Evolutionary conservation across 2,797 vertebrate species (phyloP).

Genomic region (Ammospiza maritima): DNA sequence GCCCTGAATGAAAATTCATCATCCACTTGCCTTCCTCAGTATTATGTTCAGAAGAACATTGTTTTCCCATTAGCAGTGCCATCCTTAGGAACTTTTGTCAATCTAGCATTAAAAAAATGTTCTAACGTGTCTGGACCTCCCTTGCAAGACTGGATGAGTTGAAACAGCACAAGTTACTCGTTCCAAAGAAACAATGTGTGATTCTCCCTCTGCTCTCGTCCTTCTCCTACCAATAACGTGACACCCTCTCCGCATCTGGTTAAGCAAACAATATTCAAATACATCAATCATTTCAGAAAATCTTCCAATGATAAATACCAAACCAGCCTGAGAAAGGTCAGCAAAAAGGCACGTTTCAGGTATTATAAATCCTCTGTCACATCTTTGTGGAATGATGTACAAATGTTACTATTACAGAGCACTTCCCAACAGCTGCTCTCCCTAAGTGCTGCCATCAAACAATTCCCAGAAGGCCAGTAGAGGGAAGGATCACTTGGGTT

Average conservation of each 20-base stretch:
- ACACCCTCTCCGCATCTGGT: background rate
- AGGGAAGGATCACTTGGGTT: background rate
- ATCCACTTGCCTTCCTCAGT: background rate
- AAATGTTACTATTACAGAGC: background rate
- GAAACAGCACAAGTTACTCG: background rate
- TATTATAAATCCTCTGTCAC: background rate
- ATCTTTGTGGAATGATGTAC: background rate
- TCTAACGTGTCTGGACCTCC: background rate
- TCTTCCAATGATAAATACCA: constrained; percentile 38
- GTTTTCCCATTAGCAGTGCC: background rate
- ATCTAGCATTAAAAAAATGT: background rate
- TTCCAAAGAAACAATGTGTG: background rate
- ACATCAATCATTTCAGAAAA: constrained; percentile 46
- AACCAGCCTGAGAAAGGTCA: constrained; percentile 50
- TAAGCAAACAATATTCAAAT: constrained; percentile 18
- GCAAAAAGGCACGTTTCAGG: background rate
- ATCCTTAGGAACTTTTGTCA: background rate
- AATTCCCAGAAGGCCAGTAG: background rate
- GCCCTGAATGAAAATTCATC: background rate
- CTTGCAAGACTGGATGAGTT: background rate
- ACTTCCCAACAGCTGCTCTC: constrained; percentile 3
- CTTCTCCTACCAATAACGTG: background rate
- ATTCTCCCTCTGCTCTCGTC: background rate
- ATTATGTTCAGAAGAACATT: background rate
- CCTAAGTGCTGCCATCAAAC: background rate